Evolutionary conservation across 2,113 vertebrate genomes (phyloP).

Genomic region (Antechinus stuartii): DNA sequence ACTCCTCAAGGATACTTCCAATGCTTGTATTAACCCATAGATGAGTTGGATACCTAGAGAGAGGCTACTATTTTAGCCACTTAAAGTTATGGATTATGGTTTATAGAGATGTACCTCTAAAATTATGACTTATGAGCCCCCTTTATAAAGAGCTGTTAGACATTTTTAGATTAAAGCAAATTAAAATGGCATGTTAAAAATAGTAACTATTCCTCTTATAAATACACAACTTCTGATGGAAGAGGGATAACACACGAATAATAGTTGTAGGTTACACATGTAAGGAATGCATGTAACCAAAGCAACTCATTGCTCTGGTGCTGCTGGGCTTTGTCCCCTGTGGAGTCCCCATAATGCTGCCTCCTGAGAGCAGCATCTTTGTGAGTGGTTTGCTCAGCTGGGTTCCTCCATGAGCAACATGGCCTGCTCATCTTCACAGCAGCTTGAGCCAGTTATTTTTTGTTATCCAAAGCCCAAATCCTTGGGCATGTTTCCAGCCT

Average conservation of each 20-base stretch:
- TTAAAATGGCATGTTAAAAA: background rate
- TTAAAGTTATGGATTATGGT: background rate
- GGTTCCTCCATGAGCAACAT: background rate
- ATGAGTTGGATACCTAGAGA: background rate
- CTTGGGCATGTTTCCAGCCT: background rate
- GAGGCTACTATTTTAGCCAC: background rate
- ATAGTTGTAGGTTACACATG: background rate
- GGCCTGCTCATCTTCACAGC: background rate
- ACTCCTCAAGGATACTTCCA: background rate
- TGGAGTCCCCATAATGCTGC: background rate
- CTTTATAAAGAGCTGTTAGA: background rate
- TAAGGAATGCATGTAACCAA: background rate
- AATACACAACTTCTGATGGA: background rate
- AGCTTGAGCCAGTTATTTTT: background rate
- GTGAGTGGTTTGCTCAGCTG: background rate
- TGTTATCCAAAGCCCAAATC: background rate
- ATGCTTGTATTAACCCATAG: background rate
- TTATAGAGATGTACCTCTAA: background rate
- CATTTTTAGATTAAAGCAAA: background rate
- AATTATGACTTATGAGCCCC: background rate
- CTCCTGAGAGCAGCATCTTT: background rate
- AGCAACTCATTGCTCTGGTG: background rate
- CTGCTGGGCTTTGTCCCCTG: background rate
- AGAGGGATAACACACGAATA: background rate
- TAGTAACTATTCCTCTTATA: background rate